Percentiles rank a stretch among this genome's conserved stretches.
Conservation (phyloP, 2,888 invertebrate species). For the Caradrina kadenii region DNA sequence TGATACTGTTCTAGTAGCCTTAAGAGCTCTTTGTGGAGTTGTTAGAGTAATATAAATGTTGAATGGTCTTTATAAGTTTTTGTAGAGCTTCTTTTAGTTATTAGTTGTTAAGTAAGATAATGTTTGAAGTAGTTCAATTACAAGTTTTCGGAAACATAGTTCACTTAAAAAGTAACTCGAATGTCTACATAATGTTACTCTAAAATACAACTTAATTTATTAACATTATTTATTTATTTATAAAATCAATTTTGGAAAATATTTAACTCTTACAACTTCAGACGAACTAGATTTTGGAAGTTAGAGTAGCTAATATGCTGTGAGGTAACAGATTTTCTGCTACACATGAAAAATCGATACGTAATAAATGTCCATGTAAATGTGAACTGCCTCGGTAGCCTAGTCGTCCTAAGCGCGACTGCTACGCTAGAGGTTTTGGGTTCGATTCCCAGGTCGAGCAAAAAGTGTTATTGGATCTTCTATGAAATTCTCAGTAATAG, state of each 20-base stretch:
- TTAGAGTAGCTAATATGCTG: too few relatives aligned
- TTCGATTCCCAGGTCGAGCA: too few relatives aligned
- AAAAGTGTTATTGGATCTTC: too few relatives aligned
- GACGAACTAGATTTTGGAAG: not conserved
- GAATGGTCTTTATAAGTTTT: conserved; percentile 46
- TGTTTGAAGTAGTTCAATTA: not conserved
- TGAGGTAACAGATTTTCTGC: too few relatives aligned
- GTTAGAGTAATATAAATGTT: conserved; percentile 51
- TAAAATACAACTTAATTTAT: too few relatives aligned
- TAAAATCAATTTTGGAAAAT: not conserved
- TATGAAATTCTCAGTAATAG: too few relatives aligned
- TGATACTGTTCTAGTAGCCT: conserved; percentile 67
- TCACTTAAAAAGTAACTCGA: not conserved
- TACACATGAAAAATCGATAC: too few relatives aligned
- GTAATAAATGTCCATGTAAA: too few relatives aligned
- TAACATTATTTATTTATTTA: too few relatives aligned
- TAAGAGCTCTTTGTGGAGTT: conserved; percentile 65
- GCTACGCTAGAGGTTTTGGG: too few relatives aligned
- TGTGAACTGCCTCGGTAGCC: too few relatives aligned
- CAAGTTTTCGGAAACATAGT: not conserved
- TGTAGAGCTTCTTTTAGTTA: conserved; percentile 28
- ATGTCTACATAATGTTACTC: not conserved
- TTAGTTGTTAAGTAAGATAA: conserved; percentile 22
- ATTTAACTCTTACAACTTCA: not conserved
- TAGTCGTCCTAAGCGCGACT: too few relatives aligned